These are phyloP conservation scores for Sesamia inferens DNA, from an alignment of 2,888 invertebrate genomes.

Conservation along the genomic window DNA sequence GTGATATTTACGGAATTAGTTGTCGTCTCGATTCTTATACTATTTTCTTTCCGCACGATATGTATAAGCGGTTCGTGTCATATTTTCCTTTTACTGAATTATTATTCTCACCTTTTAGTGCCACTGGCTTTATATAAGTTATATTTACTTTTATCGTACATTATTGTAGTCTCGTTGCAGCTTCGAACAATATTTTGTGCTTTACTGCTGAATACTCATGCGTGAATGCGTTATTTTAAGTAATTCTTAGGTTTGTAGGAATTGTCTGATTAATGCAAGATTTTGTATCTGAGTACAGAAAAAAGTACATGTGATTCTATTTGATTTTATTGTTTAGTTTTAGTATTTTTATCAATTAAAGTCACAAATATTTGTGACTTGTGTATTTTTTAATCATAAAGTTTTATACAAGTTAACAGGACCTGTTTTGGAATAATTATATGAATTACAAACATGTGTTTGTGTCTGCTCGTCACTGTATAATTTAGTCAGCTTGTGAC, in stretches of 20 bases:
- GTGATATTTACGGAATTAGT: constrained; percentile 82
- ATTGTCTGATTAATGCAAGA: constrained; percentile 82
- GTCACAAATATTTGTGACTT: constrained; percentile 77
- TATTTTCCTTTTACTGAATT: constrained; percentile 83
- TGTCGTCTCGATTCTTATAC: constrained; percentile 74
- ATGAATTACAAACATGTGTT: constrained; percentile 44
- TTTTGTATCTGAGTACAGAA: constrained; percentile 87
- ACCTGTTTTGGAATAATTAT: constrained; percentile 68
- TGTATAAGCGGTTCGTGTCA: constrained; percentile 86
- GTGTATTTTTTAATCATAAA: constrained; percentile 63
- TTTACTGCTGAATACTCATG: constrained; percentile 90
- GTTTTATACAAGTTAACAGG: constrained; percentile 70
- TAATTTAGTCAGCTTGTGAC: constrained; percentile 28
- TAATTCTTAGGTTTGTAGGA: constrained; percentile 78
- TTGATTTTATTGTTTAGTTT: constrained; percentile 81
- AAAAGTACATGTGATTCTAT: constrained; percentile 88
- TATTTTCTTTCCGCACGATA: constrained; percentile 72
- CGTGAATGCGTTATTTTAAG: constrained; percentile 87
- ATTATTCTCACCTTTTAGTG: constrained; percentile 85
- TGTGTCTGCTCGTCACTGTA: constrained; percentile 30
- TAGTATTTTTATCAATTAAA: constrained; percentile 72
- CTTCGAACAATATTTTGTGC: constrained; percentile 88
- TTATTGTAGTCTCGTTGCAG: constrained; percentile 87
- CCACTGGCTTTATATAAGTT: constrained; percentile 86
- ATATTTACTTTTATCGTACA: constrained; percentile 75